These are phyloP conservation scores for Cylindroiulus punctatus DNA, from an alignment of 2,888 invertebrate species.

Conservation along the genomic window DNA sequence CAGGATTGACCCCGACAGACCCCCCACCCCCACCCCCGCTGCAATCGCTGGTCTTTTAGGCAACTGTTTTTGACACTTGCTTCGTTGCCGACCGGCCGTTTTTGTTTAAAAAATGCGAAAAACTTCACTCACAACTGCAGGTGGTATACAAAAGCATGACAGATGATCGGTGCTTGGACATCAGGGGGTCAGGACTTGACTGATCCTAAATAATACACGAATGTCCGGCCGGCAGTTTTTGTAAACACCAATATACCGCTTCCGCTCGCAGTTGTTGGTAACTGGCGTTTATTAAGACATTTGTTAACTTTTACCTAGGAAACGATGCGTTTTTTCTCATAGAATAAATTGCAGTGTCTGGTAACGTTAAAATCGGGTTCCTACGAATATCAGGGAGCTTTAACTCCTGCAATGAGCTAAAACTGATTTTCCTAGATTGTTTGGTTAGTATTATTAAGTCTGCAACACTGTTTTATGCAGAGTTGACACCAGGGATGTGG, in stretches of 20 bases:
- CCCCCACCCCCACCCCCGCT: neutral
- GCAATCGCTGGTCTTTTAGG: neutral
- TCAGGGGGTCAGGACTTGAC: neutral
- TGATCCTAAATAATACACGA: constrained; percentile 7
- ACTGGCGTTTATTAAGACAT: constrained; percentile 14
- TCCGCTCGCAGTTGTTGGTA: neutral
- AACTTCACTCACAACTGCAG: neutral
- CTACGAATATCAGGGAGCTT: no score
- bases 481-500: no score
- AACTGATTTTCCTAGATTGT: no score
- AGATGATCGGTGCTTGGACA: neutral
- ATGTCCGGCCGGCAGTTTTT: neutral
- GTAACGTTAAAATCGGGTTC: no score
- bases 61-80: neutral
- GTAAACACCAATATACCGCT: neutral
- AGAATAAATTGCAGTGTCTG: no score
- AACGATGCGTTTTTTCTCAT: neutral
- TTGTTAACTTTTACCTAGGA: neutral
- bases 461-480: no score
- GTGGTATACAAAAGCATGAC: constrained; percentile 14
- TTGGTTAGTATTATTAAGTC: no score
- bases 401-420: no score
- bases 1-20: neutral
- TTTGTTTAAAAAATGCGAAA: constrained; percentile 8
- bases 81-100: neutral